Conservation (phyloP, 2,797 vertebrate genomes). For the Gobio occitaniae region DNA sequence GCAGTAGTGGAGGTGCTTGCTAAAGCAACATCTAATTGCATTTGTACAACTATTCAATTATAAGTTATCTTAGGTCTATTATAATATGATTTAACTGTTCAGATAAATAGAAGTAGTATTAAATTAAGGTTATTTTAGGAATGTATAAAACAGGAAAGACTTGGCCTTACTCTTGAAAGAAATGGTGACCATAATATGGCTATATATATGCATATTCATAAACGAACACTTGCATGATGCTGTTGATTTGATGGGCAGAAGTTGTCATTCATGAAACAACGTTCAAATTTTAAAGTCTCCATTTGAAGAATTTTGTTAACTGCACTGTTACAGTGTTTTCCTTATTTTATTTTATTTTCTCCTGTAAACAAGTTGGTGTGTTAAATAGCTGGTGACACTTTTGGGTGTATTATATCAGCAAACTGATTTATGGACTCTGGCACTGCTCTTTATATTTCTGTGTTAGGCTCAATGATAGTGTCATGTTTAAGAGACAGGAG, state of each 20-base stretch:
- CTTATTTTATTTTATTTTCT: neutral
- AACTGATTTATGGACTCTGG: conserved; percentile 18
- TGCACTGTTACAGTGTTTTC: neutral
- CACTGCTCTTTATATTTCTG: conserved; percentile 37
- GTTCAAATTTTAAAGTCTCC: neutral
- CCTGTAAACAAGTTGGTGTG: neutral
- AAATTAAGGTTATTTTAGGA: neutral
- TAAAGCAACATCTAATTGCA: neutral
- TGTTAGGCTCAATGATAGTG: conserved; percentile 39
- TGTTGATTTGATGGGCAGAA: neutral
- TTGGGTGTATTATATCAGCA: conserved; percentile 21
- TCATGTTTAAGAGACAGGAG: conserved; percentile 36
- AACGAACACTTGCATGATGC: neutral
- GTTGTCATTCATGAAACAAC: neutral
- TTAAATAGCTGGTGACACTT: neutral
- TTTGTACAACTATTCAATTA: neutral
- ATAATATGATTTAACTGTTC: neutral
- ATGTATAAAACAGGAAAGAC: neutral
- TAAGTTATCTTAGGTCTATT: neutral
- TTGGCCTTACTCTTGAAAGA: neutral
- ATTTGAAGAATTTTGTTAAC: neutral
- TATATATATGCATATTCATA: neutral
- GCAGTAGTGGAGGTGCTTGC: neutral
- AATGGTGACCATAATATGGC: neutral
- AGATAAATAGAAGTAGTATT: neutral